Evolutionary conservation across 1,140 invertebrate genomes (phyloP), one percentile per base, ranked within the genome.

Genomic region (Musca domestica): DNA sequence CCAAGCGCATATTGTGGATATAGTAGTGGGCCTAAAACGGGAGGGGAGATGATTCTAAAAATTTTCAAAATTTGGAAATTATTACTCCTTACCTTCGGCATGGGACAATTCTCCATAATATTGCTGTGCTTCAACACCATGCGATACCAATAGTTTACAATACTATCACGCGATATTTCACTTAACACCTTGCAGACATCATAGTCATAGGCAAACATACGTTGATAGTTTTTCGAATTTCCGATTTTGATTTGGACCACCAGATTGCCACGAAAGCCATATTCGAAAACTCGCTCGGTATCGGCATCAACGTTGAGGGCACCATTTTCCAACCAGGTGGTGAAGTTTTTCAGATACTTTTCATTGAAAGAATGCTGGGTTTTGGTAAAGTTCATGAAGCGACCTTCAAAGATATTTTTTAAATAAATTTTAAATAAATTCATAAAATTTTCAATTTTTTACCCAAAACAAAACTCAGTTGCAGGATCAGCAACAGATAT

Each of bases 101-200:
- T 27, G 19, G 58, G 58, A 63, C 58, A 63, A 63, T 63, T 63
- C 12, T 63, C 46, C 20, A 64, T 48, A 6, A 25, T 3, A 17
- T 64, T 25, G 19, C 46, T 9, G 25, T 64, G 25, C 25, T 64
- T 48, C 15, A 64, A 27, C 7, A 64, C 10, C 19, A 22, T 48
- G 4, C 14, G 30, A 27, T 19, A 64, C 46, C 63, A 48, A 25
- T 17, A 23, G 1, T 12, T 17, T 10, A 64, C 2, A n/a, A 64
- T 22, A 48, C 15, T 48, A 7, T 23, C 41, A 2, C 23, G 41
- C 17, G 15, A 61, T 15, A 25, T 0, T 15, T 64, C 41, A 64
- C 46, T 47, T 25, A 64, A 5, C 7, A 64, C 1, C n/a, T 64
- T 64, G 7, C 63, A 64, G 10, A 47, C 6, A 17, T 48, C 41